phyloP scores from a whole-genome alignment of 53 echinoderm and acorn worm genomes.

The Apostichopus leukothele region DNA sequence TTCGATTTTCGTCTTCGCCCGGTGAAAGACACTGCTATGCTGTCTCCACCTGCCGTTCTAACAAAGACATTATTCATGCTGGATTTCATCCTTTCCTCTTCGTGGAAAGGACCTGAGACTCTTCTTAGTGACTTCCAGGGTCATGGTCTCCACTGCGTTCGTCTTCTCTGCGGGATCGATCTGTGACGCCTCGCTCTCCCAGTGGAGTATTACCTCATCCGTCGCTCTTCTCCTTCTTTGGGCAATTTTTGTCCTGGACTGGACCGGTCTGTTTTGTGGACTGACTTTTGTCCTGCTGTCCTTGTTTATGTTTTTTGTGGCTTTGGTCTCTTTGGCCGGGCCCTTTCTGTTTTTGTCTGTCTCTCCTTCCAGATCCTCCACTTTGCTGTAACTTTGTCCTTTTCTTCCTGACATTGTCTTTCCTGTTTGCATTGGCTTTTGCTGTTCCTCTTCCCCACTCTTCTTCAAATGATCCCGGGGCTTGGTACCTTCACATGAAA shows the following conservation, averaged over 20 bases:
- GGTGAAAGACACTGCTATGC: too few species aligned
- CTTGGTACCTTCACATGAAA: slow-evolving; percentile 5
- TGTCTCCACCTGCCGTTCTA: too few species aligned
- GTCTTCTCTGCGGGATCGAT: not conserved
- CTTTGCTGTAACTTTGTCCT: not conserved
- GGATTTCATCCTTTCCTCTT: too few species aligned
- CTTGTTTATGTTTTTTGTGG: not conserved
- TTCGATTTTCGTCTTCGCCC: too few species aligned
- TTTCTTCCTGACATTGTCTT: slow-evolving; percentile 2
- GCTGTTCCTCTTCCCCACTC: slow-evolving; percentile 10
- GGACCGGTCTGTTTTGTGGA: not conserved
- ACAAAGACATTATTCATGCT: too few species aligned
- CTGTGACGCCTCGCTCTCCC: not conserved
- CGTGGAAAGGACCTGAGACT: too few species aligned
- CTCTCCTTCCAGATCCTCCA: slow-evolving; percentile 21
- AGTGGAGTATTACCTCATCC: not conserved
- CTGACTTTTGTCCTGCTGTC: not conserved
- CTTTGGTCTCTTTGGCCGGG: not conserved
- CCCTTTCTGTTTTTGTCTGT: not conserved
- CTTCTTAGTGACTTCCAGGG: too few species aligned
- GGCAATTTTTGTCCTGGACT: not conserved
- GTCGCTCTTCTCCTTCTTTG: not conserved
- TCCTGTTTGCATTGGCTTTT: slow-evolving; percentile 34
- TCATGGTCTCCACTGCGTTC: not conserved
- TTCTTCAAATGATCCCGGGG: slow-evolving; percentile 42